phyloP scores from a whole-genome alignment of 2,113 vertebrate species.

The Megalops atlanticus region DNA sequence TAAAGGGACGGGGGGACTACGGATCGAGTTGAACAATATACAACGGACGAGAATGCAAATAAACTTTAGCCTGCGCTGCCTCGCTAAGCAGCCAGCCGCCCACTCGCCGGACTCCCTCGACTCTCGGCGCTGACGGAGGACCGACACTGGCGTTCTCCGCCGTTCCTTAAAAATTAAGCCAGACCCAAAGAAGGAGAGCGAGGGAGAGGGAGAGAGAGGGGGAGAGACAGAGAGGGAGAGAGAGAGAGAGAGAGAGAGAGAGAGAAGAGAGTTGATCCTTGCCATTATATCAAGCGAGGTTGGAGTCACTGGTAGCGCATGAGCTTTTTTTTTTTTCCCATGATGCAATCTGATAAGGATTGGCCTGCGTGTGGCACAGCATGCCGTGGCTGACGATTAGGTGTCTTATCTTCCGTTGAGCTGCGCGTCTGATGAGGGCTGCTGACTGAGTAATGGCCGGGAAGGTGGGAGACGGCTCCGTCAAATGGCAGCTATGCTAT shows the following conservation, averaged over 20 bases:
- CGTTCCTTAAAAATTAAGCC: slow-evolving; percentile 67
- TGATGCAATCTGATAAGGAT: slow-evolving; percentile 90
- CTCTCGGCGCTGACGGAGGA: slow-evolving; percentile 70
- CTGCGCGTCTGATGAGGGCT: slow-evolving; percentile 82
- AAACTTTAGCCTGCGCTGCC: slow-evolving; percentile 69
- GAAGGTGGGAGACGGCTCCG: slow-evolving; percentile 85
- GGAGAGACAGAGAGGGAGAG: too few species aligned
- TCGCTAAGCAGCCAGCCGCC: slow-evolving; percentile 71
- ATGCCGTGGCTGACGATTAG: slow-evolving; percentile 91
- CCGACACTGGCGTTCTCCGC: slow-evolving; percentile 68
- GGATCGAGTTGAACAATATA: slow-evolving; percentile 74
- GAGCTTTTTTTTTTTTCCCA: slow-evolving; percentile 79
- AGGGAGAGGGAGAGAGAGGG: background rate
- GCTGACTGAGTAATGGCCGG: slow-evolving; percentile 86
- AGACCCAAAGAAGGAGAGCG: background rate
- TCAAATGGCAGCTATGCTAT: slow-evolving; percentile 99
- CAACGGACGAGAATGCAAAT: slow-evolving; percentile 80
- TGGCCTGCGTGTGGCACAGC: slow-evolving; percentile 93
- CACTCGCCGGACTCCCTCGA: slow-evolving; percentile 72
- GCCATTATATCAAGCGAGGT: slow-evolving; percentile 83
- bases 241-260: background rate
- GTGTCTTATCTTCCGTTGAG: slow-evolving; percentile 84
- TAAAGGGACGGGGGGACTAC: slow-evolving; percentile 20
- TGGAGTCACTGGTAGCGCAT: slow-evolving; percentile 87
- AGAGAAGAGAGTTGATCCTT: slow-evolving; percentile 76